Evolutionary conservation across 2,113 vertebrate species (phyloP).

Genomic region (Petrocephalus zakoni): DNA sequence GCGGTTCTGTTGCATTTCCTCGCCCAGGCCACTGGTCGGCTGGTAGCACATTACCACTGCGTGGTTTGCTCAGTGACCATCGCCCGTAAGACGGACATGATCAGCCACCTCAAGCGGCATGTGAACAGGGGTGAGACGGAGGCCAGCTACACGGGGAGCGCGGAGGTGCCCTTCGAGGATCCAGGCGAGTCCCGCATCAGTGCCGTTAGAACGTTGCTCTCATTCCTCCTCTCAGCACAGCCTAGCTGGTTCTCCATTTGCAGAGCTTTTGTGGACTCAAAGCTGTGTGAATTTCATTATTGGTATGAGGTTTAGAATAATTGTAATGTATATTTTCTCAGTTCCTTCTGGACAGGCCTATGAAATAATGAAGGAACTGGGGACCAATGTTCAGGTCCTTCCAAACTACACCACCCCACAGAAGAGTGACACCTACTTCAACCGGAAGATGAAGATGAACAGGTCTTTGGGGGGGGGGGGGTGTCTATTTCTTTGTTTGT

Average conservation of each 20-base stretch:
- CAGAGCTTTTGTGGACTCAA: not conserved
- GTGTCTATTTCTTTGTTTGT: not conserved
- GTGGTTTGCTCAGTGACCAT: conserved; percentile 91
- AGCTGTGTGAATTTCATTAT: not conserved
- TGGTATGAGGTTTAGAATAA: not conserved
- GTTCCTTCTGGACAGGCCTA: conserved; percentile 54
- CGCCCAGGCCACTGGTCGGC: conserved; percentile 63
- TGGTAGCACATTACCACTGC: conserved; percentile 90
- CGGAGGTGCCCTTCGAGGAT: conserved; percentile 42
- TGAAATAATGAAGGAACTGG: conserved; percentile 83
- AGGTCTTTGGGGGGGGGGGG: conserved; percentile 69
- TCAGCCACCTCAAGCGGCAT: conserved; percentile 86
- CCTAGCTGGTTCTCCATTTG: not conserved
- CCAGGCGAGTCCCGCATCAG: conserved; percentile 36
- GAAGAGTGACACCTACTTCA: conserved; percentile 95
- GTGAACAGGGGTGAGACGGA: conserved; percentile 90
- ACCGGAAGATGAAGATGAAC: conserved; percentile 97
- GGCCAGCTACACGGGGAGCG: conserved; percentile 69
- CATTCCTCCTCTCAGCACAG: not conserved
- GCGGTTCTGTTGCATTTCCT: not conserved
- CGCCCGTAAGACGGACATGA: conserved; percentile 84
- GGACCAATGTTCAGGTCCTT: conserved; percentile 87
- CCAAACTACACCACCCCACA: conserved; percentile 85
- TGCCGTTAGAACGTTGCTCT: not conserved
- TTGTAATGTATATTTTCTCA: conserved; percentile 40